phyloP scores from a whole-genome alignment of 2,888 invertebrate species.

The Troilus luridus region DNA sequence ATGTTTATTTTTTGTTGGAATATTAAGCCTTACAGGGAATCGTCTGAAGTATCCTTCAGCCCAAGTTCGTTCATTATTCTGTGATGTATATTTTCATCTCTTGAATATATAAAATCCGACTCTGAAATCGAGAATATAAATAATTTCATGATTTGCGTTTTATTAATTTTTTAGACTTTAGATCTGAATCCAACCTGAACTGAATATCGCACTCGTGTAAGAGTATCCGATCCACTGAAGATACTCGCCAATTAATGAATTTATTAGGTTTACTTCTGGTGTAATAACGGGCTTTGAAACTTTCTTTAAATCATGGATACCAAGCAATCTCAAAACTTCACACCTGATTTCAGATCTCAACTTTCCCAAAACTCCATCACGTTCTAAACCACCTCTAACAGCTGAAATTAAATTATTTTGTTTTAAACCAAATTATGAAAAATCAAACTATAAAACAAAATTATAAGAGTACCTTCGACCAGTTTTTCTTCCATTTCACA shows the following conservation, averaged over 20 bases:
- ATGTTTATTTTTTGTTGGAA: neutral
- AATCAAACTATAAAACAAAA: neutral
- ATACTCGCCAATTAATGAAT: slow-evolving; percentile 79
- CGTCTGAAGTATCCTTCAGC: neutral
- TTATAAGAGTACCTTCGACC: slow-evolving; percentile 1
- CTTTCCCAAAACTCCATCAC: slow-evolving; percentile 61
- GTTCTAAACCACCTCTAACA: slow-evolving; percentile 58
- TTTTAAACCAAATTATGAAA: neutral
- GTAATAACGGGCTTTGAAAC: slow-evolving; percentile 60
- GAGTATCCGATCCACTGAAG: slow-evolving; percentile 80
- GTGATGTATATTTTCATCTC: slow-evolving; percentile 14
- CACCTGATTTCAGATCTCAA: slow-evolving; percentile 61
- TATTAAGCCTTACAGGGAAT: slow-evolving; percentile 13
- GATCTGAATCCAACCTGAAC: slow-evolving; percentile 69
- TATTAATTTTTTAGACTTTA: neutral
- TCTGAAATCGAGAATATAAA: slow-evolving; percentile 22
- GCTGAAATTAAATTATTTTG: slow-evolving; percentile 40
- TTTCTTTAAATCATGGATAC: slow-evolving; percentile 59
- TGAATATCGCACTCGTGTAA: slow-evolving; percentile 75
- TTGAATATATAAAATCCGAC: slow-evolving; percentile 46
- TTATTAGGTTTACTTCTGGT: slow-evolving; percentile 70
- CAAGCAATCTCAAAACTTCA: slow-evolving; percentile 61
- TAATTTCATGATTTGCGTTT: neutral
- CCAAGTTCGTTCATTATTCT: slow-evolving; percentile 45
- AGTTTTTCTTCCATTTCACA: slow-evolving; percentile 53